A percentile compares a stretch with the other conserved stretches of the same genome.
phyloP scores from a whole-genome alignment of 1,140 invertebrate genomes.

The Stegodyphus dumicola region DNA sequence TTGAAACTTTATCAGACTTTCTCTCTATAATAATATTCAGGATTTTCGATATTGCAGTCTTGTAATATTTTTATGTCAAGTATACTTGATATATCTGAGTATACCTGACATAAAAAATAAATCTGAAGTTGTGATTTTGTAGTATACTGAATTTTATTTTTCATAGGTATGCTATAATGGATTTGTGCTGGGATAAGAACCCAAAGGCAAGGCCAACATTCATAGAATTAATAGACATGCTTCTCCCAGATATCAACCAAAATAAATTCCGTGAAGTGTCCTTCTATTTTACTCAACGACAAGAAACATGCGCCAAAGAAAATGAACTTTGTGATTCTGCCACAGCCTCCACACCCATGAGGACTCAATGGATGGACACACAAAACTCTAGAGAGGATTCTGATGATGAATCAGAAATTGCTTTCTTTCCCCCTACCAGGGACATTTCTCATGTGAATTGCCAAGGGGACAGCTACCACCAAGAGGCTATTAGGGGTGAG shows the following conservation, averaged over 20 bases:
- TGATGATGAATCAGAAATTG: conserved; percentile 64
- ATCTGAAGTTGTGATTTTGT: too few species aligned
- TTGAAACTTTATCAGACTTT: too few species aligned
- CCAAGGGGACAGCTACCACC: conserved; percentile 55
- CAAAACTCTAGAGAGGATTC: conserved; percentile 47
- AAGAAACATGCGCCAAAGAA: conserved; percentile 69
- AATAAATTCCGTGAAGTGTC: conserved; percentile 65
- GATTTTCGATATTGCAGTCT: too few species aligned
- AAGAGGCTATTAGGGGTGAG: conserved; percentile 51
- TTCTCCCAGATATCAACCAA: conserved; percentile 64
- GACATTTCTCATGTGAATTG: conserved; percentile 61
- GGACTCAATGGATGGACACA: conserved; percentile 24
- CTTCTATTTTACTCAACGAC: conserved; percentile 73
- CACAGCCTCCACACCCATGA: conserved; percentile 61
- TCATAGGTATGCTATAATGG: conserved; percentile 84
- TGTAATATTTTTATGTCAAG: too few species aligned
- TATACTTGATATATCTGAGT: too few species aligned
- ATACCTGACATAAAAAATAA: too few species aligned
- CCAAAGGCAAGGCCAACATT: conserved; percentile 83
- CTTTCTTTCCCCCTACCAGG: conserved; percentile 63
- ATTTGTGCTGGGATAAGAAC: conserved; percentile 86
- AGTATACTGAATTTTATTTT: background rate
- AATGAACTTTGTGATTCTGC: conserved; percentile 49
- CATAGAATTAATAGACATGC: conserved; percentile 76
- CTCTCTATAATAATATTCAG: too few species aligned